phyloP scores from a whole-genome alignment of 1,140 invertebrate species.

The Neuroterus valhalla region DNA sequence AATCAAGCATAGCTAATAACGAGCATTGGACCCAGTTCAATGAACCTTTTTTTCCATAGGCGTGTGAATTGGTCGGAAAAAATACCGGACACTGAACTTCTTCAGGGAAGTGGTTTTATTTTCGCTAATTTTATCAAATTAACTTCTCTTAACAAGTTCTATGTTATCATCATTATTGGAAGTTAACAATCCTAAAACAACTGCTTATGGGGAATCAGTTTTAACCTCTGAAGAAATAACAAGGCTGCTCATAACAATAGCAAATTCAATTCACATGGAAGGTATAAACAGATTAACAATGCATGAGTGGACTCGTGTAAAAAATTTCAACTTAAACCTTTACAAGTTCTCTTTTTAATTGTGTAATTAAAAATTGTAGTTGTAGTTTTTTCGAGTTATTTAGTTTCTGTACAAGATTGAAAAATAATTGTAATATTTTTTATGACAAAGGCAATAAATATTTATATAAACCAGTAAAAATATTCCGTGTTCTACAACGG shows the following conservation, averaged over 20 bases:
- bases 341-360: constrained; percentile 1
- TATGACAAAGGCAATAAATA: no score
- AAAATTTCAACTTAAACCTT: constrained; percentile 1
- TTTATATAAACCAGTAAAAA: no score
- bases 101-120: background rate
- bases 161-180: background rate
- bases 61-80: constrained; percentile 2
- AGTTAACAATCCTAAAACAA: background rate
- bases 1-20: background rate
- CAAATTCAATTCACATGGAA: constrained; percentile 15
- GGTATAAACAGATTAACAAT: constrained; percentile 24
- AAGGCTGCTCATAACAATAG: constrained; percentile 27
- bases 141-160: background rate
- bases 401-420: background rate
- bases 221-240: constrained; percentile 8
- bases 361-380: constrained; percentile 10
- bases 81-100: constrained; percentile 6
- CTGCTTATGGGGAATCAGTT: background rate
- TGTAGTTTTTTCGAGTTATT: background rate
- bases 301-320: background rate
- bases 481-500: no score
- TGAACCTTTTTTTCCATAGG: constrained; percentile 3
- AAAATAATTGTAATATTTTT: no score
- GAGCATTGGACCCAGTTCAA: background rate
- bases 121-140: background rate